Conservation (phyloP, 2,113 vertebrate species). For the Cnemophilus loriae region DNA sequence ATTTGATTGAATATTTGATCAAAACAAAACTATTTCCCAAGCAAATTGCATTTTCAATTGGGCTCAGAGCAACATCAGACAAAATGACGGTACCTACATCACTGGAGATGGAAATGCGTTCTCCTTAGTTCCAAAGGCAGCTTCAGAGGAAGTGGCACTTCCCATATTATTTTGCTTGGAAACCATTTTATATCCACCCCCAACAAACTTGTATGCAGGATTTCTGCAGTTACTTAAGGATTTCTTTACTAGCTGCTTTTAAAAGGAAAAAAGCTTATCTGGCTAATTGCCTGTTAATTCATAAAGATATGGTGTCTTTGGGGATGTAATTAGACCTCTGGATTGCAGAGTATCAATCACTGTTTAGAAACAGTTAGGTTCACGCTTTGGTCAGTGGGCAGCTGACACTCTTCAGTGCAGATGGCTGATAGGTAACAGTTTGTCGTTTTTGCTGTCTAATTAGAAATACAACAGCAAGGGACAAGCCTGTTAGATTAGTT, state of each 20-base stretch:
- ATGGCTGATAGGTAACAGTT: neutral
- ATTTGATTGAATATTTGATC: conserved; percentile 23
- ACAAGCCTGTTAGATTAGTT: neutral
- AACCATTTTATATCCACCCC: neutral
- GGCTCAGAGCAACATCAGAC: conserved; percentile 5
- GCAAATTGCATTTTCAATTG: conserved; percentile 40
- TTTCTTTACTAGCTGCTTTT: neutral
- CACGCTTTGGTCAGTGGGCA: neutral
- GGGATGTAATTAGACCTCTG: neutral
- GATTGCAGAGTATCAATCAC: neutral
- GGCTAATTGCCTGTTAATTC: neutral
- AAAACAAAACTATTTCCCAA: conserved; percentile 36
- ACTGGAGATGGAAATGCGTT: neutral
- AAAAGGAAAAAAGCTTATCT: neutral
- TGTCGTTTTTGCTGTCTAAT: neutral
- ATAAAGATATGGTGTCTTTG: neutral
- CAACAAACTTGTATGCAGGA: neutral
- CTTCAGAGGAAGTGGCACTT: neutral
- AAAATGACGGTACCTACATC: neutral
- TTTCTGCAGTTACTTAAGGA: neutral
- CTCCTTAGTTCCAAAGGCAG: neutral
- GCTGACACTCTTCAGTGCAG: neutral
- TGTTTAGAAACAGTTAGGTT: neutral
- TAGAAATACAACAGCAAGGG: neutral
- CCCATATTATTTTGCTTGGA: neutral